Percentiles rank a stretch among this genome's conserved stretches.
phyloP scores from a whole-genome alignment of 92 coral and sea anemone species.

The Epizoanthus fatuus region DNA sequence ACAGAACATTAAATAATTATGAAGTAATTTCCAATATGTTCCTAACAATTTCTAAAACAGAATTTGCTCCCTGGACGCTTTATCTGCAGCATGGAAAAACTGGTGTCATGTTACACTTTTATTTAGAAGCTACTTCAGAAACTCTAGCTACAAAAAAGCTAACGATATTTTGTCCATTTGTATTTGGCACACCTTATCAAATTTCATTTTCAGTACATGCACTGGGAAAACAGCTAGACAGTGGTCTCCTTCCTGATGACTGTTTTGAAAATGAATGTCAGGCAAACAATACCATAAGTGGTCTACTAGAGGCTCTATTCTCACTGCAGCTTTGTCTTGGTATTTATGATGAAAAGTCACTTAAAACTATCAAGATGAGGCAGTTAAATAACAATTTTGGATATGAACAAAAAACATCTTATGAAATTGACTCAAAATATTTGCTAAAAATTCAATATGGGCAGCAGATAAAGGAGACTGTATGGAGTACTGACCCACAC shows the following conservation, averaged over 20 bases:
- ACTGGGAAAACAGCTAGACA: neutral
- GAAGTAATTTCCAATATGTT: no score
- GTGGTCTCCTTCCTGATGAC: constrained; percentile 7
- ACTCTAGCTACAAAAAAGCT: neutral
- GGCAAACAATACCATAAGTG: neutral
- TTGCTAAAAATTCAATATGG: no score
- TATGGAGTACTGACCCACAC: no score
- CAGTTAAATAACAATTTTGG: neutral
- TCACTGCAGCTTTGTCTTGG: constrained; percentile 36
- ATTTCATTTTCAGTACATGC: neutral
- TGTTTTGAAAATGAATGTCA: constrained; percentile 12
- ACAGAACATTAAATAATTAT: no score
- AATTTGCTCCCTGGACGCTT: no score
- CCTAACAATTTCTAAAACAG: no score
- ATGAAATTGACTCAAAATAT: no score
- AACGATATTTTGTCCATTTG: constrained; percentile 30
- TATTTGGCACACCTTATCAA: constrained; percentile 36
- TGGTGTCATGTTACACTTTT: constrained; percentile 25
- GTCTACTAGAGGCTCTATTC: constrained; percentile 2
- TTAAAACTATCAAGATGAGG: constrained; percentile 6
- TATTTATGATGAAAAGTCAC: constrained; percentile 4
- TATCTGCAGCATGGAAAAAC: neutral
- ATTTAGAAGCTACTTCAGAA: neutral
- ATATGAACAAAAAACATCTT: no score
- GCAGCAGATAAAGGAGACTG: no score